Base-by-base conservation (phyloP, 2,113 vertebrate species). In the Phocoena phocoena region DNA sequence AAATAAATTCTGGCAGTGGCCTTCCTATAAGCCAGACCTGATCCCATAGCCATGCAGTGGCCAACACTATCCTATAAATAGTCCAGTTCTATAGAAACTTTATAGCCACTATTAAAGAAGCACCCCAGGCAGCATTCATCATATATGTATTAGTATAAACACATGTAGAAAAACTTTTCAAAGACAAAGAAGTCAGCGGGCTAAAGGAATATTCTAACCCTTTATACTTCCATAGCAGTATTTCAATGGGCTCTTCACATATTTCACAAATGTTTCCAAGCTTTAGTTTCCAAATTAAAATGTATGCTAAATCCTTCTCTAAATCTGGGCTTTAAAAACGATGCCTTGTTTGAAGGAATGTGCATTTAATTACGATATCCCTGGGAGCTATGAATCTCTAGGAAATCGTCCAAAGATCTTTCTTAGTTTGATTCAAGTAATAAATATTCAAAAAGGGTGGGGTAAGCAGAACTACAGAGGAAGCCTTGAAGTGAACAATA, bases 351-450 rank as follows among this genome's bases (percentile, higher is more conserved):
- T 97, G 83, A 97, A 73, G 94, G 95, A 97, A 97, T 96, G 94
- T 97, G 97, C 97, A 98, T 97, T 97, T 98, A 96, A 98, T 97
- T 98, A 98, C 0, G 28, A 96, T 95, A 67, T 98, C 97, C 98
- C 98, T 96, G 96, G 95, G 97, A 97, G 97, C 98, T 97, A 95
- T 92, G 97, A 97, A 96, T 97, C 96, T 97, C 97, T 97, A 98
- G 97, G 97, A 98, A 98, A 97, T 90, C 88, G 73, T 96, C 97
- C 97, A 98, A 98, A 97, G 97, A 97, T 94, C 96, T 96, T 97
- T 97, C 94, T 97, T 93, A 90, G 89, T 95, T 97, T 97, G 96
- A 97, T 93, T 97, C 95, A 92, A 96, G 94, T 92, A 97, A 98
- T 98, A 97, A 97, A 97, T 97, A 98, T 97, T 98, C 96, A 98